A percentile compares a stretch with the other conserved stretches of the same genome.
Evolutionary conservation across 2,113 vertebrate genomes (phyloP).

Genomic region (Charina bottae): DNA sequence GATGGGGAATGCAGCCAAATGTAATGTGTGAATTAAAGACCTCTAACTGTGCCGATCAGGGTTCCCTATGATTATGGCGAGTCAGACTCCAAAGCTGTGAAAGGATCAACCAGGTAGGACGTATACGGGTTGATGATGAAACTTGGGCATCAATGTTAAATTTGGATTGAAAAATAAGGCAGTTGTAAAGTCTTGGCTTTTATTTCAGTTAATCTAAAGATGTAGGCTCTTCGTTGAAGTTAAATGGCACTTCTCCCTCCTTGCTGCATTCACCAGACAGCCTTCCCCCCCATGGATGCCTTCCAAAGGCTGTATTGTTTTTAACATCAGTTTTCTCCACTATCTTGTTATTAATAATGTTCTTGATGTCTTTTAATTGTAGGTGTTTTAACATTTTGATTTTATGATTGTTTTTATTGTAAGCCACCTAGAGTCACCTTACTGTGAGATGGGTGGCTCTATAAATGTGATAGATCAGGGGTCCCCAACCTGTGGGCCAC

Average conservation of each 20-base stretch:
- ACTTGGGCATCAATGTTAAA: background rate
- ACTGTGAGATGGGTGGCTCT: background rate
- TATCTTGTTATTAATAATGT: background rate
- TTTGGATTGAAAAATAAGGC: background rate
- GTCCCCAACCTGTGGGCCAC: no score
- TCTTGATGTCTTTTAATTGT: background rate
- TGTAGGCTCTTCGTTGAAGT: background rate
- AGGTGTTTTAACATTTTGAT: background rate
- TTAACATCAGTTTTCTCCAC: background rate
- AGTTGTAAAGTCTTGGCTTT: background rate
- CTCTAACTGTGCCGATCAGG: background rate
- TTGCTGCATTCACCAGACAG: background rate
- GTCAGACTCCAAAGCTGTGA: background rate
- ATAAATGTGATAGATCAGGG: background rate
- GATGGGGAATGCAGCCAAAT: no score
- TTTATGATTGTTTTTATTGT: background rate
- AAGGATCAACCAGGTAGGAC: background rate
- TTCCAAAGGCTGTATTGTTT: background rate
- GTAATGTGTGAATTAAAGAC: background rate
- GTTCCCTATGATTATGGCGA: no score
- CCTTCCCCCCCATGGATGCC: background rate
- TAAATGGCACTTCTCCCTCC: background rate
- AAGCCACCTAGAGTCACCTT: background rate
- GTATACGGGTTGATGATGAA: background rate
- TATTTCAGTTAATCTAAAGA: background rate